A percentile compares a stretch with the other conserved stretches of the same genome.
Conservation (phyloP, 2,797 vertebrate genomes). For the Cirrhinus mrigala region DNA sequence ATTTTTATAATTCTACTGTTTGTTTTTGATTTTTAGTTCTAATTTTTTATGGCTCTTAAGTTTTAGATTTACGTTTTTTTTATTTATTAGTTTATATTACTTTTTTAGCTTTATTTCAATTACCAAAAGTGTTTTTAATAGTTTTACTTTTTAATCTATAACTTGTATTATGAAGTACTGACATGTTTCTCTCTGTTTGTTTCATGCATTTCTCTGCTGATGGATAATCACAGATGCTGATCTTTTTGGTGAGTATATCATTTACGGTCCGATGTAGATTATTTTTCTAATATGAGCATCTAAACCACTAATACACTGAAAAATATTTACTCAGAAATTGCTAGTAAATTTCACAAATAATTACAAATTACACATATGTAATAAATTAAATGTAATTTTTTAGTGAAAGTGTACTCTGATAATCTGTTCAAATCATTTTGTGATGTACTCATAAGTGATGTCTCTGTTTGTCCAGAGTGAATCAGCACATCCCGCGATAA, state of each 20-base stretch:
- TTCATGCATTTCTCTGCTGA: neutral
- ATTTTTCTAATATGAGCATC: neutral
- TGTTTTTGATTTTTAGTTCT: too few relatives aligned
- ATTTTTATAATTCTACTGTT: too few relatives aligned
- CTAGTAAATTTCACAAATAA: neutral
- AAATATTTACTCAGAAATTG: too few relatives aligned
- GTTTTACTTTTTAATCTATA: too few relatives aligned
- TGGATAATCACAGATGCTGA: neutral
- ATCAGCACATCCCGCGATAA: neutral
- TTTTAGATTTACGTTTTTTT: too few relatives aligned
- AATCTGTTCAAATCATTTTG: neutral
- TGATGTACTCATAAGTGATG: neutral
- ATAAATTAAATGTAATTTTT: neutral
- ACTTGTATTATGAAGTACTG: neutral
- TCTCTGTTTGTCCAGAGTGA: constrained; percentile 16
- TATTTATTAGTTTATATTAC: too few relatives aligned
- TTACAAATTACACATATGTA: neutral
- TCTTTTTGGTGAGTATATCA: neutral
- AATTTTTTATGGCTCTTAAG: too few relatives aligned
- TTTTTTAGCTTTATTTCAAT: too few relatives aligned
- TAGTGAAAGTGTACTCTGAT: too few relatives aligned
- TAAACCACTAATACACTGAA: too few relatives aligned
- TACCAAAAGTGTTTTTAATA: too few relatives aligned
- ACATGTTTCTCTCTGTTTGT: neutral
- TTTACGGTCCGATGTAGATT: neutral